These are phyloP conservation scores for Stylophora pistillata DNA, from an alignment of 64 coral and sea anemone genomes.

Conservation along the genomic window DNA sequence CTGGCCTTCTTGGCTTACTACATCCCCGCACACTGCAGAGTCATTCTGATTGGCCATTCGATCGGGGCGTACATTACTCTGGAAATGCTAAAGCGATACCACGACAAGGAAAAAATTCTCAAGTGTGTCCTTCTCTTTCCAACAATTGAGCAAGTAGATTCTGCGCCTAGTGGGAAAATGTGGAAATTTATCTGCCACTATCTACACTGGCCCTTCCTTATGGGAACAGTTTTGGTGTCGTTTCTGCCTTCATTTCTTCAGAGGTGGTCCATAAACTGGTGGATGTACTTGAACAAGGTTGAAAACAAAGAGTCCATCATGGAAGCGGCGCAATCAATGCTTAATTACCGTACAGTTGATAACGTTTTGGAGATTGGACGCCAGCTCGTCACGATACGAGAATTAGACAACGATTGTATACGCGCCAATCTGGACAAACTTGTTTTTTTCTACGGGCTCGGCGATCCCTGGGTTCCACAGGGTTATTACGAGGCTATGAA, in stretches of 20 bases:
- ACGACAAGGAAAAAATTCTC: constrained; percentile 72
- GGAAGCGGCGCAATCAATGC: constrained; percentile 58
- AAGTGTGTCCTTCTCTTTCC: constrained; percentile 93
- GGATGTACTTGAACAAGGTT: constrained; percentile 79
- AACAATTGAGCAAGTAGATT: constrained; percentile 84
- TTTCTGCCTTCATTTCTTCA: constrained; percentile 67
- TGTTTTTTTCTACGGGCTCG: constrained; percentile 84
- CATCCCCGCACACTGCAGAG: constrained; percentile 45
- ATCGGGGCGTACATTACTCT: constrained; percentile 86
- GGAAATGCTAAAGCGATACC: constrained; percentile 88
- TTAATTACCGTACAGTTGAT: constrained; percentile 66
- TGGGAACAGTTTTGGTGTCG: constrained; percentile 51
- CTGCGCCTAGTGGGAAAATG: constrained; percentile 82
- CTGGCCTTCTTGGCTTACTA: constrained; percentile 87
- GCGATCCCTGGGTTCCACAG: constrained; percentile 87
- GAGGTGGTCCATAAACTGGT: constrained; percentile 83
- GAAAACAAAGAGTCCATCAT: constrained; percentile 47
- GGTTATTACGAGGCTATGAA: constrained; percentile 83
- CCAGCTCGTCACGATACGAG: constrained; percentile 66
- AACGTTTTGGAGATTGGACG: constrained; percentile 83
- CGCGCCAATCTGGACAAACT: constrained; percentile 77
- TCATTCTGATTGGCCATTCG: constrained; percentile 92
- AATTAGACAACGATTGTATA: constrained; percentile 64
- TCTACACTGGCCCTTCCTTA: constrained; percentile 87
- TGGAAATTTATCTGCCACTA: constrained; percentile 82